A percentile compares a stretch with the other conserved stretches of the same genome.
Evolutionary conservation across 2,113 vertebrate genomes (phyloP).

Genomic region (Podarcis cretensis): DNA sequence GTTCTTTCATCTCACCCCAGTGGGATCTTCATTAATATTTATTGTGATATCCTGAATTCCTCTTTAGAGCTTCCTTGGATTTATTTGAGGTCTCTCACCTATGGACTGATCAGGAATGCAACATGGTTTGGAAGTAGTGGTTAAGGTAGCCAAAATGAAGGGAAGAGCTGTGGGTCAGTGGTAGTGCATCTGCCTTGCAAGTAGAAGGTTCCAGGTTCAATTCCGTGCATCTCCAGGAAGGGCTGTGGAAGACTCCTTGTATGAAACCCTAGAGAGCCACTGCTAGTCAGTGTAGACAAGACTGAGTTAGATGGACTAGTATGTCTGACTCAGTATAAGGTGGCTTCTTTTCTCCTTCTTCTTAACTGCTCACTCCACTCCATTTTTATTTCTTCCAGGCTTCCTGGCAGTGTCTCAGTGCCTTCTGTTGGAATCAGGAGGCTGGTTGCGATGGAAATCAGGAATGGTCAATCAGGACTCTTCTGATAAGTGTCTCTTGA

Average conservation of each 20-base stretch:
- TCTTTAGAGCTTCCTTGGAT: neutral
- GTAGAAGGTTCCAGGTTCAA: no score
- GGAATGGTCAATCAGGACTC: neutral
- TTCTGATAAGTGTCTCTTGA: neutral
- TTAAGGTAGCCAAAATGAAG: neutral
- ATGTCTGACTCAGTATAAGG: no score
- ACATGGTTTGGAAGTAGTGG: neutral
- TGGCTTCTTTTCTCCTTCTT: no score
- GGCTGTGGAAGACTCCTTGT: no score
- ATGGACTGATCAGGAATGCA: neutral
- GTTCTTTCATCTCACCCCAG: neutral
- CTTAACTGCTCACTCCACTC: no score
- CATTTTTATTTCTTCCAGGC: no score
- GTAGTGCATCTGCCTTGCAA: no score
- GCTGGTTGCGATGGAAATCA: neutral
- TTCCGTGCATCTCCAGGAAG: no score
- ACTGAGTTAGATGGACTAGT: no score
- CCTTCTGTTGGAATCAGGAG: neutral
- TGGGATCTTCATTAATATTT: neutral
- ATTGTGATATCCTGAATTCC: neutral
- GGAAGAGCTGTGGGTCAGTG: no score
- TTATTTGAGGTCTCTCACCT: neutral
- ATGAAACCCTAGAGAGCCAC: no score
- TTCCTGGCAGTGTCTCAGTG: neutral
- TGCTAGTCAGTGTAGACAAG: no score